Evolutionary conservation across 2,888 invertebrate genomes (phyloP), one percentile per base, ranked within the genome.

Genomic region (Melipona bicolor): DNA sequence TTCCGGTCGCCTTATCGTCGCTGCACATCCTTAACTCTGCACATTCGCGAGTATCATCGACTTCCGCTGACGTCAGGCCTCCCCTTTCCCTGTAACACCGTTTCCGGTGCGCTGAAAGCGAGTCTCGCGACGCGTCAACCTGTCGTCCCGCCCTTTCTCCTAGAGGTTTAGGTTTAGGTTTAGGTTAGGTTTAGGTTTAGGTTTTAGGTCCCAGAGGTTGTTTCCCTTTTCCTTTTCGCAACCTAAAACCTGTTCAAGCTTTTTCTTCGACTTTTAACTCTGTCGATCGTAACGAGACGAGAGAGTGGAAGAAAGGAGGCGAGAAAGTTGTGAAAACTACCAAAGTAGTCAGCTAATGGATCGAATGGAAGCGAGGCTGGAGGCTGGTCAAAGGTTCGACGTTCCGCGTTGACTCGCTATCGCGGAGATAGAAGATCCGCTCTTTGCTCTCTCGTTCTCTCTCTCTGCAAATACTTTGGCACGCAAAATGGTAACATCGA

Each of bases 31-130:
- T 88, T 81, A 83, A 86, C 74, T 72, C 72, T 59, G 54, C 71
- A 64, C 75, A 81, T 74, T 88, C 75, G 79, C 81, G 84, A 81
- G 75, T 90, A 90, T 90, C 85, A 78, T 85, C 79, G 69, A 81
- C 88, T 89, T 90, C 90, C 90, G 87, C 77, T 90, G 87, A 89
- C 86, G 87, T 85, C 84, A 85, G 69, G 71, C 65, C 80, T 81
- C 73, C 83, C 80, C 86, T 83, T 89, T 84, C 82, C 73, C 79
- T 69, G 70, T 78, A 75, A 81, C 75, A 68, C 27, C 72, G 76
- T 75, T 87, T 89, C 89, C 88, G 85, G 70, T 65, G 74, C 54
- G 69, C 71, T 79, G 80, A 87, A 77, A 76, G 64, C 67, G 77
- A 61, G 73, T 36, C 67, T 27, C 21, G 27, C 69, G 3, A n/a